These are phyloP conservation scores for Zosterops borbonicus DNA, from an alignment of 2,113 vertebrate genomes.

Conservation along the genomic window DNA sequence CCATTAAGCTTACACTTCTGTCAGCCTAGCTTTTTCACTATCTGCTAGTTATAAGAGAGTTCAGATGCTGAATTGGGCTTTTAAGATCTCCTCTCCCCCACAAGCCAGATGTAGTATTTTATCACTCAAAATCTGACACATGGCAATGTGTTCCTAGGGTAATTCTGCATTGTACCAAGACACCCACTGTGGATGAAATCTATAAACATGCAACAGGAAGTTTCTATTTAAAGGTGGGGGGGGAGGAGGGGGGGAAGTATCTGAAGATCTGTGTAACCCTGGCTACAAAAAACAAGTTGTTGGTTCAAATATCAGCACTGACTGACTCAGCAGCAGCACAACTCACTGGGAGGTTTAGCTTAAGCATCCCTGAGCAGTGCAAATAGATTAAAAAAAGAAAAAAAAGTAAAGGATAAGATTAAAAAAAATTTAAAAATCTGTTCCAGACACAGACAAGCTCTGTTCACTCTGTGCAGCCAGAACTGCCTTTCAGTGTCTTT, in stretches of 20 bases:
- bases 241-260: accelerated
- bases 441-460: background rate
- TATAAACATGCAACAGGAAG: background rate
- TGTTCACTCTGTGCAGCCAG: background rate
- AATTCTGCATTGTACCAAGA: background rate
- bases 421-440: background rate
- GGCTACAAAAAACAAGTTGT: background rate
- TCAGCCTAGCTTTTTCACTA: background rate
- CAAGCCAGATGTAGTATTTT: background rate
- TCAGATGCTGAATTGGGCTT: background rate
- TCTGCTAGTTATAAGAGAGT: background rate
- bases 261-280: background rate
- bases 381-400: background rate
- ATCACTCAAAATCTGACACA: background rate
- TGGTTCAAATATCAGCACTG: background rate
- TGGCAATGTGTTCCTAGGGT: background rate
- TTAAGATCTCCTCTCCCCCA: background rate
- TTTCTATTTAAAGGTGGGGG: background rate
- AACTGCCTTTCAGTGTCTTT: background rate
- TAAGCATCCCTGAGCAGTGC: background rate
- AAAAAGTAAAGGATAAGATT: background rate
- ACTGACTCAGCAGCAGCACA: background rate
- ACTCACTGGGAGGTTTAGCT: background rate
- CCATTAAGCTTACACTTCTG: background rate
- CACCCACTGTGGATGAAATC: background rate